Evolutionary conservation across 2,888 invertebrate genomes (phyloP).

Genomic region (Trissoscelio sp.): DNA sequence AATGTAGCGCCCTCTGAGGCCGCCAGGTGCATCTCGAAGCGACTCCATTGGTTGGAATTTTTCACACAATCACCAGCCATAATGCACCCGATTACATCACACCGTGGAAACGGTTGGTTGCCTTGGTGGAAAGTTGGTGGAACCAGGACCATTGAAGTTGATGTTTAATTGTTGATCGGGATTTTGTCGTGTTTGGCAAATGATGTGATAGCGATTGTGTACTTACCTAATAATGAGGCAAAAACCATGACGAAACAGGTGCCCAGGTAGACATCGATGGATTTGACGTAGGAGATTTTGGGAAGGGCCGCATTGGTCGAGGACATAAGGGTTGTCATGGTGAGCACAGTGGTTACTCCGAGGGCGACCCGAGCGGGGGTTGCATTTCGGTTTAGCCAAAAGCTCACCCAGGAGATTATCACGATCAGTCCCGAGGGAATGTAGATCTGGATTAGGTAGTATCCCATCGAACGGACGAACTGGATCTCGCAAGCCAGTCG

Average conservation of each 20-base stretch:
- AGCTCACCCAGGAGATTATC: constrained; percentile 98
- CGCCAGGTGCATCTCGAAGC: constrained; percentile 45
- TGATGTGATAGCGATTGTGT: constrained; percentile 72
- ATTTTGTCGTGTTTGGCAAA: constrained; percentile 38
- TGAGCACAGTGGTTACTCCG: constrained; percentile 97
- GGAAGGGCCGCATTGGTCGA: constrained; percentile 98
- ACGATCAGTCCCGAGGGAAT: constrained; percentile 98
- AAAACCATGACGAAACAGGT: constrained; percentile 99
- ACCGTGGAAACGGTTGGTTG: constrained; percentile 41
- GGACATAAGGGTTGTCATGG: constrained; percentile 99
- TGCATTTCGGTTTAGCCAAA: constrained; percentile 97
- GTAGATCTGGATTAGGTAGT: constrained; percentile 99
- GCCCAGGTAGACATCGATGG: constrained; percentile 98
- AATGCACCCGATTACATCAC: constrained; percentile 53
- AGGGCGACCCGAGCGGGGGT: constrained; percentile 97
- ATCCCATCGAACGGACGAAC: constrained; percentile 98
- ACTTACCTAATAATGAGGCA: constrained; percentile 96
- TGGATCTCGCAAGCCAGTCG: constrained; percentile 98
- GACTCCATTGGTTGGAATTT: constrained; percentile 51
- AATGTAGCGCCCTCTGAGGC: constrained; percentile 59
- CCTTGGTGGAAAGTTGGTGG: too few species aligned
- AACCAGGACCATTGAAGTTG: too few species aligned
- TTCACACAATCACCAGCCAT: constrained; percentile 64
- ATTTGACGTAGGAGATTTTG: constrained; percentile 98
- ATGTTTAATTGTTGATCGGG: constrained; percentile 16